A percentile compares a stretch with the other conserved stretches of the same genome.
Evolutionary conservation across 2,888 invertebrate species (phyloP).

Genomic region (Thymelicus lineola): DNA sequence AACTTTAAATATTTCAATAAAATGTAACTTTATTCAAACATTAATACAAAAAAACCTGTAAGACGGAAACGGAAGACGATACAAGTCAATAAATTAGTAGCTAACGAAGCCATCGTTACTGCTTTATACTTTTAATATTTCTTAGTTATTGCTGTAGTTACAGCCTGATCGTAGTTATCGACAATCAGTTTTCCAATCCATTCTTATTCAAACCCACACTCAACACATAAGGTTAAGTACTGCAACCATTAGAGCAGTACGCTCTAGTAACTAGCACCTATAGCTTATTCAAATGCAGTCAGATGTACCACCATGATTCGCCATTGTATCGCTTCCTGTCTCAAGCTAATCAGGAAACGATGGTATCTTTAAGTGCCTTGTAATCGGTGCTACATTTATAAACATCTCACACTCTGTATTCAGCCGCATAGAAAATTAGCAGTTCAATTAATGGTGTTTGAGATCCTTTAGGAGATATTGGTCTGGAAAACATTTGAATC

Average conservation of each 20-base stretch:
- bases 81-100: background rate
- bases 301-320: constrained; percentile 33
- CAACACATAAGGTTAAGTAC: constrained; percentile 1
- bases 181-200: background rate
- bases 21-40: background rate
- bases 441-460: constrained; percentile 34
- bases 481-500: background rate
- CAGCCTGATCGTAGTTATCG: background rate
- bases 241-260: background rate
- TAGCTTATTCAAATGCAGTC: constrained; percentile 31
- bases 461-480: constrained; percentile 32
- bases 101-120: background rate
- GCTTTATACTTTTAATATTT: background rate
- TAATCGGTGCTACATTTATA: constrained; percentile 37
- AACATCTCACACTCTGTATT: constrained; percentile 36
- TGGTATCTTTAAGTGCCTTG: constrained; percentile 40
- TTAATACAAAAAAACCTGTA: background rate
- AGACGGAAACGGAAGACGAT: background rate
- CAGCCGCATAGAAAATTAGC: constrained; percentile 38
- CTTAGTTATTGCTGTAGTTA: background rate
- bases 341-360: constrained; percentile 42
- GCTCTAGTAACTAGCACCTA: constrained; percentile 19
- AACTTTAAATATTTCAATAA: background rate
- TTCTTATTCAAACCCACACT: background rate
- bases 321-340: constrained; percentile 38